These are phyloP conservation scores for Ophion costatus DNA, from an alignment of 2,888 invertebrate genomes.

Conservation along the genomic window DNA sequence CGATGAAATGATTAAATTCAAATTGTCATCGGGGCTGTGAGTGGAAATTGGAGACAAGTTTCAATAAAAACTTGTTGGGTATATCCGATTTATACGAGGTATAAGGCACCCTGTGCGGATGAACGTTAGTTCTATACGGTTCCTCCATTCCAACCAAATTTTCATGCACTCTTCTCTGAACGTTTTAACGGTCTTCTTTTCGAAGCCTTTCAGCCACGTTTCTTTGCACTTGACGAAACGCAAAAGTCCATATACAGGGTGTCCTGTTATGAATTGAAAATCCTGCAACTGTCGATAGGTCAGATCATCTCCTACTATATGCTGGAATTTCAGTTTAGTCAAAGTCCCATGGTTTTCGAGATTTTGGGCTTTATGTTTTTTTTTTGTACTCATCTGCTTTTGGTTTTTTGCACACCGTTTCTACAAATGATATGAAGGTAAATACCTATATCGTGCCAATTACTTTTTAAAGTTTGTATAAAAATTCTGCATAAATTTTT, in stretches of 20 bases:
- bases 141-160: neutral
- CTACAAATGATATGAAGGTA: too few species aligned
- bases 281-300: too few species aligned
- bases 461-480: too few species aligned
- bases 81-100: neutral
- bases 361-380: too few species aligned
- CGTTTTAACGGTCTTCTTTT: neutral
- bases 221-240: slow-evolving; percentile 2
- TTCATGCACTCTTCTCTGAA: neutral
- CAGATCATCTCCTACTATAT: too few species aligned
- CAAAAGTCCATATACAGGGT: neutral
- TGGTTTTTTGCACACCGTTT: too few species aligned
- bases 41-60: slow-evolving; percentile 36
- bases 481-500: too few species aligned
- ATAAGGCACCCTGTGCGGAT: neutral
- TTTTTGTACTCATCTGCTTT: too few species aligned
- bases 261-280: too few species aligned
- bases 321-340: too few species aligned
- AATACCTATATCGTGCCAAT: too few species aligned
- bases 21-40: slow-evolving; percentile 33
- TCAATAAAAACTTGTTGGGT: slow-evolving; percentile 16
- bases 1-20: slow-evolving; percentile 42
- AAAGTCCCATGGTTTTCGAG: too few species aligned
- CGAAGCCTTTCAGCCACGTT: neutral
- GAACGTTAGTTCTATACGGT: slow-evolving; percentile 35